A percentile compares a stretch with the other conserved stretches of the same genome.
phyloP scores from a whole-genome alignment of 2,888 invertebrate genomes.

The Ichneumon xanthorius region DNA sequence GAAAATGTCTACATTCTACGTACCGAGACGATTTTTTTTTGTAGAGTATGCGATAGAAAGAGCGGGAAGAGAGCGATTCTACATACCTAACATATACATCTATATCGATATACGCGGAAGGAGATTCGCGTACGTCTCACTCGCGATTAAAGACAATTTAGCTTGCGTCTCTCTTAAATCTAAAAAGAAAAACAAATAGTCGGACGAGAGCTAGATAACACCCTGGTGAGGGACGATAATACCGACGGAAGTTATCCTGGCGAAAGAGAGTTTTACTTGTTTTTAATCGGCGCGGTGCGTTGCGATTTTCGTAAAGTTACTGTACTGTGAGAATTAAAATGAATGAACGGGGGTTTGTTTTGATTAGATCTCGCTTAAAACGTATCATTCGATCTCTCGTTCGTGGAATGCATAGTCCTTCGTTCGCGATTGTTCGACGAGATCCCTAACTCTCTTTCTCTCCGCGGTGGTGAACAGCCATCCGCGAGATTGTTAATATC shows the following conservation, averaged over 20 bases:
- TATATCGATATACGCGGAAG: constrained; percentile 38
- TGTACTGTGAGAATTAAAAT: background rate
- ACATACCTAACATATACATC: constrained; percentile 62
- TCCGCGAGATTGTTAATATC: constrained; percentile 22
- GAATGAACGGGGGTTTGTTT: constrained; percentile 46
- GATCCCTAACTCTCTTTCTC: constrained; percentile 35
- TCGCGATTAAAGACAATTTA: constrained; percentile 23
- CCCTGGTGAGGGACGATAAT: constrained; percentile 25
- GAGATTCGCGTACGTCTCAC: constrained; percentile 52
- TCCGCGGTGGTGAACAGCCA: background rate
- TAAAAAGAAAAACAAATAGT: background rate
- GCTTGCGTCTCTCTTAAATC: background rate
- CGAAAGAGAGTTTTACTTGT: background rate
- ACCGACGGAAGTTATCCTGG: constrained; percentile 22
- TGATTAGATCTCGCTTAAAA: constrained; percentile 62
- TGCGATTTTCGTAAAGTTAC: constrained; percentile 19
- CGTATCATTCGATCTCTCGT: constrained; percentile 53
- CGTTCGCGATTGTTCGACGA: constrained; percentile 57
- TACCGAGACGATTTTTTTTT: constrained; percentile 40
- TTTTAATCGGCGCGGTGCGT: background rate
- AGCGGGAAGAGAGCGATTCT: constrained; percentile 30
- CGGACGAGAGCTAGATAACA: constrained; percentile 28
- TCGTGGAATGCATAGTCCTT: constrained; percentile 72
- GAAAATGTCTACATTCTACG: constrained; percentile 2
- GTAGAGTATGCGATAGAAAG: constrained; percentile 7